Evolutionary conservation across 2,113 vertebrate species (phyloP), one percentile per base, ranked within the genome.

Genomic region (Forbesichthys agassizii): DNA sequence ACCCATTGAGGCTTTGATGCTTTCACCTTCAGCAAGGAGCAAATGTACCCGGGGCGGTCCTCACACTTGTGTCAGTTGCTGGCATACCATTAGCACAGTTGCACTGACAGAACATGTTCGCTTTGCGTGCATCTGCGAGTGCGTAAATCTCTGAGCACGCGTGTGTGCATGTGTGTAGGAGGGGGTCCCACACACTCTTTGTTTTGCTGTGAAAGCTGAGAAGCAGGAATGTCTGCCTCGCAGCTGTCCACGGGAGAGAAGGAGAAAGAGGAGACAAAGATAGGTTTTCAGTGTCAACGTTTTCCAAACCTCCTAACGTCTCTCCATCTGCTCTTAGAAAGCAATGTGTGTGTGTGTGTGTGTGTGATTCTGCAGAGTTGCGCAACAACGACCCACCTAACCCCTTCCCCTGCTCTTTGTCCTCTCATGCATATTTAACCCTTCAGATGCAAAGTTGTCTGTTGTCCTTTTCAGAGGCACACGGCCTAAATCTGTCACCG

Each of bases 171-270:
- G 67, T 79, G 72, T 84, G 67, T 79, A 79, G 84, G 87, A 77
- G 79, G 74, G 86, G 79, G 79, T 74, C 79, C 9, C 84, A 86
- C 81, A 69, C 79, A 86, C 83, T 86, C 68, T 90, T 89, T 89
- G 86, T 89, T 88, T 88, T 84, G 69, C 56, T 78, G 77, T 86
- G 86, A 90, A 90, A 90, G 83, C 87, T 88, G 86, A 90, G 88
- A 85, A 86, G 80, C 74, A 89, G 86, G 90, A 91, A 91, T 90
- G 85, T 88, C 79, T 90, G 88, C 88, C 88, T 89, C 80, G 88
- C 90, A 89, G 88, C 88, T 91, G 90, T 91, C 90, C 77, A 83
- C 66, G 57, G 66, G 70, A 70, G 71, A 42, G 68, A 75, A 73
- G 51, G 54, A 74, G 55, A 16, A 18, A 48, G 60, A 9, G 51